Evolutionary conservation across 1,140 invertebrate genomes (phyloP), one percentile per base, ranked within the genome.

Genomic region (Heliothis virescens): DNA sequence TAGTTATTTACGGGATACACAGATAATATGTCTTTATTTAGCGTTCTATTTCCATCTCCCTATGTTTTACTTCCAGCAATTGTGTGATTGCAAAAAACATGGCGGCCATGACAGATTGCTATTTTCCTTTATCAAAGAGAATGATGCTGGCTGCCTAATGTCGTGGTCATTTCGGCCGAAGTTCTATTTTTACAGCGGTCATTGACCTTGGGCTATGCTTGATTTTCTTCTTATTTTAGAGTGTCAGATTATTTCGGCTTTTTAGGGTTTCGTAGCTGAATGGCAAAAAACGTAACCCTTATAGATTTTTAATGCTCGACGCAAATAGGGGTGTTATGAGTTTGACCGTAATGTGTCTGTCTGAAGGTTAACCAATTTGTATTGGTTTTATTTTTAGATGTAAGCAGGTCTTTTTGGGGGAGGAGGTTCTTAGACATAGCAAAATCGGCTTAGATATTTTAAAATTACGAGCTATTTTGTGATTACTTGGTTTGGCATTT

Each of bases 81-180:
- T n/a, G 26, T 18, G 21, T 9, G 53, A 15, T 59, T 59, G 34
- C 13, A 16, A 34, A 73, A 73, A 73, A 73, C 16, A 73, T 29
- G 15, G 21, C n/a, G 10, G 52, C 53, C 71, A 18, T 73, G 71
- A 73, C 71, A 73, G 71, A 73, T 73, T 34, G n/a, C 13, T 59
- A 29, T 73, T 73, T 73, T 73, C 71, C 71, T 73, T 53, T 55
- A 16, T 16, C 53, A 29, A 55, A 57, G 52, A 59, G 71, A 73
- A 41, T 73, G 34, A 59, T 59, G 53, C 52, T 16, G 71, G 11
- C n/a, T 16, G 29, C 26, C 53, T 73, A 73, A 73, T 73, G 71
- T 29, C 29, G 41, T 53, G 71, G 53, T 73, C 71, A 73, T 73
- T 73, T 59, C 34, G 29, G 53, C 57, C 52, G 53, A 34, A 73